Percentiles rank a stretch among this genome's conserved stretches.
Conservation (phyloP, 2,888 invertebrate species). For the Tetanocera ferruginea region DNA sequence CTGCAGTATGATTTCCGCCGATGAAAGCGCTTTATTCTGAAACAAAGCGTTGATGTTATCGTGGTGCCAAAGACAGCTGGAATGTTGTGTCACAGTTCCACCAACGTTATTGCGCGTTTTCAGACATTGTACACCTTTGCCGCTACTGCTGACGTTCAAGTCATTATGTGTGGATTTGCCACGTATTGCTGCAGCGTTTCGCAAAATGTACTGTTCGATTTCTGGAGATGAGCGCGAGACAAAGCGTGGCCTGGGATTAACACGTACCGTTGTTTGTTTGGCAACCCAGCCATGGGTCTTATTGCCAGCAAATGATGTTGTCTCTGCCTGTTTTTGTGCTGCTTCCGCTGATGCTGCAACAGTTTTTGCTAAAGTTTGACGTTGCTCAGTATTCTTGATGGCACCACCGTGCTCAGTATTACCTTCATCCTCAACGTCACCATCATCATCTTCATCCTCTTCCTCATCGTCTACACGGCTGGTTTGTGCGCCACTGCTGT, state of each 20-base stretch:
- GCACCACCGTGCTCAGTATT: background rate
- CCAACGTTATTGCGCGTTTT: conserved; percentile 36
- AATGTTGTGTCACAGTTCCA: conserved; percentile 32
- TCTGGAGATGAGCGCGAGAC: conserved; percentile 48
- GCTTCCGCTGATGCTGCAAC: background rate
- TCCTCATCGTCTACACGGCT: background rate
- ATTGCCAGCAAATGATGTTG: background rate
- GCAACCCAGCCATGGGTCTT: background rate
- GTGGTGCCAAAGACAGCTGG: conserved; percentile 61
- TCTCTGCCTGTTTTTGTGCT: no score
- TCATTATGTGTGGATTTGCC: conserved; percentile 26
- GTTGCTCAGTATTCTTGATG: no score
- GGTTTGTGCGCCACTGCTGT: conserved; percentile 24
- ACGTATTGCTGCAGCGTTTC: conserved; percentile 45
- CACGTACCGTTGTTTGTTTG: conserved; percentile 5
- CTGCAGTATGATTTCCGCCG: conserved; percentile 61
- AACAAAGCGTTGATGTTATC: conserved; percentile 42
- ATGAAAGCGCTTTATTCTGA: conserved; percentile 48
- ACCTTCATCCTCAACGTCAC: background rate
- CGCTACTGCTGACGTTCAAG: background rate
- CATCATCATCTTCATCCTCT: background rate
- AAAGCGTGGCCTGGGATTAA: background rate
- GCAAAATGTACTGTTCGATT: conserved; percentile 55
- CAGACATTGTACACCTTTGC: background rate
- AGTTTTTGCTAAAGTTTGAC: background rate